phyloP scores from a whole-genome alignment of 2,888 invertebrate species.

The Leucozona laternaria region DNA sequence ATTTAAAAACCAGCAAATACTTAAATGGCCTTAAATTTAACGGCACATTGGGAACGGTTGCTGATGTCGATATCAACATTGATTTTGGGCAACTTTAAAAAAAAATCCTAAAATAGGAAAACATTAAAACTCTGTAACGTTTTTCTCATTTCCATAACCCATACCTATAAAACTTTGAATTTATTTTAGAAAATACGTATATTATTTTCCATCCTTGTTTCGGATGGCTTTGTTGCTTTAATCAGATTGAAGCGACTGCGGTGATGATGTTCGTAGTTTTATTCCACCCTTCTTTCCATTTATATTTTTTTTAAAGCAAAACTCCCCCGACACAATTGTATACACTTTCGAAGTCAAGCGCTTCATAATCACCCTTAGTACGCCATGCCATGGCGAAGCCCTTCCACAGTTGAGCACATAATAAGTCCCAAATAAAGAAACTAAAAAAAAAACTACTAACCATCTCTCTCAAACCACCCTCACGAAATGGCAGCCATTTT shows the following conservation, averaged over 20 bases:
- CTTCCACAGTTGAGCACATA: background rate
- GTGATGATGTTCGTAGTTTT: background rate
- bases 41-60: too few relatives aligned
- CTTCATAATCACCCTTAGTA: background rate
- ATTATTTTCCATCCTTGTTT: conserved; percentile 1
- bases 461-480: conserved; percentile 26
- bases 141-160: background rate
- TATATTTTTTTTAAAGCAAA: background rate
- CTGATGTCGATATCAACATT: too few relatives aligned
- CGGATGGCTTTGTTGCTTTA: background rate
- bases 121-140: too few relatives aligned
- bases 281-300: conserved; percentile 8
- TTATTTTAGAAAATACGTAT: background rate
- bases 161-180: background rate
- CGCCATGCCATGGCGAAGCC: background rate
- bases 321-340: background rate
- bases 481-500: conserved; percentile 67
- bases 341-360: background rate
- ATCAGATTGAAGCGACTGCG: background rate
- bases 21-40: too few relatives aligned
- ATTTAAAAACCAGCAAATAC: too few relatives aligned
- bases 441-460: background rate
- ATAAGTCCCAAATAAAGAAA: conserved; percentile 31
- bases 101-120: too few relatives aligned
- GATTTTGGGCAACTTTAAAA: too few relatives aligned